These are phyloP conservation scores for Amphimallon solstitiale DNA, from an alignment of 2,888 invertebrate species.

Conservation along the genomic window DNA sequence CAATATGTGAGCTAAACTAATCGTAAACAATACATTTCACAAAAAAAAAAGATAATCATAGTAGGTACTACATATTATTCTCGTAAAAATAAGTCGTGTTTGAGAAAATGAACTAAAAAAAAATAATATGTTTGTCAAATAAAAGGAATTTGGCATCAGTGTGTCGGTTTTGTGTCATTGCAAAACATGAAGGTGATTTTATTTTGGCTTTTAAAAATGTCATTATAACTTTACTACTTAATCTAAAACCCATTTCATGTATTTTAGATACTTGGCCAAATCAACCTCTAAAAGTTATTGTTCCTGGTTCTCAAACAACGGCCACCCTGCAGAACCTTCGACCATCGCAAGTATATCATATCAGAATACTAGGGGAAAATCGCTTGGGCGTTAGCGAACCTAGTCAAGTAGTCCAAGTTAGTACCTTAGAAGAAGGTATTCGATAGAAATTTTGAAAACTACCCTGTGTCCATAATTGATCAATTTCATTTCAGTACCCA, in stretches of 20 bases:
- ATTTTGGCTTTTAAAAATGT: too few relatives aligned
- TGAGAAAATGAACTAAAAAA: too few relatives aligned
- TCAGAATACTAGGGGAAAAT: constrained; percentile 90
- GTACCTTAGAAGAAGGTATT: constrained; percentile 82
- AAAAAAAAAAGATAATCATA: too few relatives aligned
- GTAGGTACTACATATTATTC: too few relatives aligned
- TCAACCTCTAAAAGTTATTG: constrained; percentile 82
- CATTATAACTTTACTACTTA: neutral
- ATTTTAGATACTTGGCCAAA: constrained; percentile 81
- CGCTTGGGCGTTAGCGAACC: constrained; percentile 88
- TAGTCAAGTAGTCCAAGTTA: constrained; percentile 86
- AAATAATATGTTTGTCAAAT: too few relatives aligned
- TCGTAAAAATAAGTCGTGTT: too few relatives aligned
- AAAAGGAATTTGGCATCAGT: too few relatives aligned
- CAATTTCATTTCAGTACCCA: constrained; percentile 69
- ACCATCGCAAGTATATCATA: constrained; percentile 88
- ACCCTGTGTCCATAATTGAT: constrained; percentile 13
- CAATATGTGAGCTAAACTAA: too few relatives aligned
- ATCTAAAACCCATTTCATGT: too few relatives aligned
- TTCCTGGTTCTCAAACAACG: constrained; percentile 84
- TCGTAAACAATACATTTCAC: too few relatives aligned
- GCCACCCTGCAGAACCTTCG: constrained; percentile 83
- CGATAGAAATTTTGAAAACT: neutral
- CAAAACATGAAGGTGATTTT: too few relatives aligned
- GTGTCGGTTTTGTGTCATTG: too few relatives aligned